phyloP scores from a whole-genome alignment of 2,888 invertebrate species.

The Drosophila infuscata region DNA sequence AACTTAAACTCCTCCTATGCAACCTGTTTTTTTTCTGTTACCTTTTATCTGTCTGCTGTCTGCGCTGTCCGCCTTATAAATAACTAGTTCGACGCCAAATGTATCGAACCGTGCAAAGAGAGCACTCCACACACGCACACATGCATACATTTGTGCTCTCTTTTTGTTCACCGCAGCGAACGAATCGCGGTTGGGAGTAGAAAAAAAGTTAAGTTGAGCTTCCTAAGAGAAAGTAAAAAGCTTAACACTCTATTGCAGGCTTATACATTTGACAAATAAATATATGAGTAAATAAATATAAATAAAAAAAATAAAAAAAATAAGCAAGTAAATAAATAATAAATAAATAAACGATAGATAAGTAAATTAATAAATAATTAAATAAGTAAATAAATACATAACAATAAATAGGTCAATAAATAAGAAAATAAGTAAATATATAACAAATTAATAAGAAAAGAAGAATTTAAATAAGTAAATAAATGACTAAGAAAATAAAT shows the following conservation, averaged over 20 bases:
- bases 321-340: background rate
- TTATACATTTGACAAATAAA: background rate
- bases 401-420: background rate
- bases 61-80: slow-evolving; percentile 12
- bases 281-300: background rate
- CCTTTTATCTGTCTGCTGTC: slow-evolving; percentile 2
- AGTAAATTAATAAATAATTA: background rate
- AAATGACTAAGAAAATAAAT: background rate
- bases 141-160: background rate
- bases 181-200: background rate
- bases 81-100: slow-evolving; percentile 25
- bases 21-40: slow-evolving; percentile 40
- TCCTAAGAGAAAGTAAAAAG: background rate
- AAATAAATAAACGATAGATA: background rate
- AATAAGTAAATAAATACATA: background rate
- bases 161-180: background rate
- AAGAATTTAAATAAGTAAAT: background rate
- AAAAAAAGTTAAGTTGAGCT: background rate
- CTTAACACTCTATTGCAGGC: background rate
- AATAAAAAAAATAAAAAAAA: background rate
- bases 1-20: slow-evolving; percentile 49
- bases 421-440: background rate
- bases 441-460: background rate
- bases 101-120: slow-evolving; percentile 43
- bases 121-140: slow-evolving; percentile 2